Base-by-base conservation (phyloP, 1,140 invertebrate genomes). In the Trichonephila clavipes region DNA sequence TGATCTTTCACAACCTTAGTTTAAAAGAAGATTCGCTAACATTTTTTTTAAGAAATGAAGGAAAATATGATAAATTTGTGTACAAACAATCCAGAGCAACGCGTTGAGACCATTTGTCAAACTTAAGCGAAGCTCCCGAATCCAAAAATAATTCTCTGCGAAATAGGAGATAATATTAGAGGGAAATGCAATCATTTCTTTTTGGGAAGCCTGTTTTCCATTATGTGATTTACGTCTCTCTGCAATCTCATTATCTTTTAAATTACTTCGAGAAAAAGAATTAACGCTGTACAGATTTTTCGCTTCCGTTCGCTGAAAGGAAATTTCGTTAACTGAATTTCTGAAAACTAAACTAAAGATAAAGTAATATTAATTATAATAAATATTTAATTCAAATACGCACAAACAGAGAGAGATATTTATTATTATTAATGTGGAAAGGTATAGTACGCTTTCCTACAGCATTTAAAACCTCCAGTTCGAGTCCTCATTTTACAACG, bases 201-300 rank as follows among this genome's bases (percentile, higher is more conserved):
- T 87, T 61, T 77, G 3, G 34, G 24, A 3, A 40, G 40, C 16
- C 24, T 40, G 40, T 85, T 51, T 64, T 64, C 58, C 12, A n/a
- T 59, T 16, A 62, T 64, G 85, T 87, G 85, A 87, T 87, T 87
- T 87, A 64, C 3, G n/a, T 62, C 58, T 83, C 28, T 59, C 4
- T 34, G 59, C 61, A 28, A 87, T 87, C 85, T 87, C 85, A 87
- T 87, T 87, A 87, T n/a, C 85, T 87, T 87, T 62, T 61, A 87
- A 87, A 87, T 87, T 87, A 87, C 85, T 87, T 62, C 16, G 18
- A 28, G 59, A 28, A 58, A 24, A 64, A 34, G 18, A 51, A 51
- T 7, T 19, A 34, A 64, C 19, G 58, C 10, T 10, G 66, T 24
- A 3, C 10, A 3, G 8, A 69, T 69, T 24, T 24, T 24, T 3